A percentile compares a stretch with the other conserved stretches of the same genome.
These are phyloP conservation scores for Charadrius vociferus DNA, from an alignment of 2,113 vertebrate species.

Conservation along the genomic window DNA sequence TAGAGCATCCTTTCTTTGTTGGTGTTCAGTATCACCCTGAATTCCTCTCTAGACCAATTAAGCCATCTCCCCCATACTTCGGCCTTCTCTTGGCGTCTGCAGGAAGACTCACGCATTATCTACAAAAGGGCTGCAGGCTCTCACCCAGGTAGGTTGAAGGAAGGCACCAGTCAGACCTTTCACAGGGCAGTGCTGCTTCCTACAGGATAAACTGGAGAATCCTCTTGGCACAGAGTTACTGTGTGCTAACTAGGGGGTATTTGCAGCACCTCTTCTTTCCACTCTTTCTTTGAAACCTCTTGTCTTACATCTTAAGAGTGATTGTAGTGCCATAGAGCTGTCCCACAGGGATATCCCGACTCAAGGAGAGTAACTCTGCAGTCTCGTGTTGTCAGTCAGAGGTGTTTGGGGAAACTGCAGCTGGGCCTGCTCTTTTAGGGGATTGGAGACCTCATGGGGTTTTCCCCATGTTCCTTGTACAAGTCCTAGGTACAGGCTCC, in stretches of 20 bases:
- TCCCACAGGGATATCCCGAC: not conserved
- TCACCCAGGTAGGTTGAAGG: slow-evolving; percentile 85
- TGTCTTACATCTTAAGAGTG: not conserved
- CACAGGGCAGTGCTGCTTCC: not conserved
- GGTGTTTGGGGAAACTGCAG: not conserved
- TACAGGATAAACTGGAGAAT: not conserved
- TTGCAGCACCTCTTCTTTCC: not conserved
- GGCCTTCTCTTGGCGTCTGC: slow-evolving; percentile 90
- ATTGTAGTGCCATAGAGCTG: not conserved
- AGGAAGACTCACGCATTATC: slow-evolving; percentile 86
- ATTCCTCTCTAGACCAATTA: slow-evolving; percentile 95
- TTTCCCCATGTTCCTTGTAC: not conserved
- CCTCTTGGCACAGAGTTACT: not conserved
- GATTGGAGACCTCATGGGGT: not conserved
- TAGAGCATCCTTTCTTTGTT: slow-evolving; percentile 94
- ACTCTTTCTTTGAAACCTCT: not conserved
- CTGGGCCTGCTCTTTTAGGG: not conserved
- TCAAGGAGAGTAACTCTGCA: not conserved
- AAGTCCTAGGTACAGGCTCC: not conserved
- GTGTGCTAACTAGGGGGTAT: not conserved
- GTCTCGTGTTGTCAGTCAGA: not conserved
- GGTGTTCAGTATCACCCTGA: slow-evolving; percentile 96
- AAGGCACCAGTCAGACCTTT: not conserved
- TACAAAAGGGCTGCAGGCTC: slow-evolving; percentile 90
- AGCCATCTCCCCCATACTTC: slow-evolving; percentile 93